Conservation (phyloP, 2,888 invertebrate genomes). For the Ormyrus pomaceus region DNA sequence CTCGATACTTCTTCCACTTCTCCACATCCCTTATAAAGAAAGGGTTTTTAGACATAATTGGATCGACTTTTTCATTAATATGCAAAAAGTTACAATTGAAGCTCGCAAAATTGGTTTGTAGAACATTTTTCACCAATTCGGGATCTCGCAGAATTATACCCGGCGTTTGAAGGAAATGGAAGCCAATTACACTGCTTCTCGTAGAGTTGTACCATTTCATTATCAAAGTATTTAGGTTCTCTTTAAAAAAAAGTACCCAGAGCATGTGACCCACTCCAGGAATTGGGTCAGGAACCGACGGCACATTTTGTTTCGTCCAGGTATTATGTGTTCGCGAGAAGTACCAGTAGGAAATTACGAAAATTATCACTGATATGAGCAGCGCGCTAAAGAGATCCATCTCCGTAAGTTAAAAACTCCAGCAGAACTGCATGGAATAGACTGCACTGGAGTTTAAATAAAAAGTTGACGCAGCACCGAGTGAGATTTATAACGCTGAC, state of each 20-base stretch:
- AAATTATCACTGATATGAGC: too few relatives aligned
- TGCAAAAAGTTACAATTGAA: constrained; percentile 22
- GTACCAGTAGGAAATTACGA: neutral
- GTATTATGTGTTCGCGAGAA: neutral
- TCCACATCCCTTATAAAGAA: constrained; percentile 18
- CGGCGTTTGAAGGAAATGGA: constrained; percentile 33
- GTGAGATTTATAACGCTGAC: too few relatives aligned
- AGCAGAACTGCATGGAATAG: too few relatives aligned
- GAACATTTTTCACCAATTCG: constrained; percentile 19
- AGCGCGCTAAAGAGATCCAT: too few relatives aligned
- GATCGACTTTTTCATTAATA: constrained; percentile 12
- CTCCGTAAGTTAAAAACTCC: too few relatives aligned
- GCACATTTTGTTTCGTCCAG: constrained; percentile 20
- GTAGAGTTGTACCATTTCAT: constrained; percentile 21
- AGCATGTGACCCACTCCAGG: constrained; percentile 26
- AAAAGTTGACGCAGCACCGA: too few relatives aligned
- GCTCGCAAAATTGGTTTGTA: constrained; percentile 12
- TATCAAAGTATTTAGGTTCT: neutral
- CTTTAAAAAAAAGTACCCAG: neutral
- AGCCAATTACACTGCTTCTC: constrained; percentile 52
- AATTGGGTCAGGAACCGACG: neutral
- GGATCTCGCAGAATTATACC: constrained; percentile 24
- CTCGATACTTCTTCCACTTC: constrained; percentile 28
- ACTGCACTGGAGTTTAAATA: too few relatives aligned
- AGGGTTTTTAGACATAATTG: constrained; percentile 36